Conservation (phyloP, 2,888 invertebrate species). For the Galerucella calmariensis region DNA sequence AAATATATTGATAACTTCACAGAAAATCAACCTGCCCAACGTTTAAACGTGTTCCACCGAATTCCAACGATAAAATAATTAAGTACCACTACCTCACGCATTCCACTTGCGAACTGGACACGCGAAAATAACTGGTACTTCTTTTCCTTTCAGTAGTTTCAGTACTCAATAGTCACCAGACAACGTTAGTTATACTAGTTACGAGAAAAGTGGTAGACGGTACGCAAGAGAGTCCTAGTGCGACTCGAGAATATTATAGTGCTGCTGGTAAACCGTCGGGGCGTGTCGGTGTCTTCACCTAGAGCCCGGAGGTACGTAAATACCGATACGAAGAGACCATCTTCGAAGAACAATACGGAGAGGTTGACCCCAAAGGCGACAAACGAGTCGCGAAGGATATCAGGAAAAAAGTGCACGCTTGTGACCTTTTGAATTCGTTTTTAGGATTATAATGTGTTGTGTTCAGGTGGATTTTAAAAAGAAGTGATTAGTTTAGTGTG, state of each 20-base stretch:
- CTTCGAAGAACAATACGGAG: constrained; percentile 22
- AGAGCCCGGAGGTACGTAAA: constrained; percentile 46
- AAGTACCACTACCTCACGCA: constrained; percentile 23
- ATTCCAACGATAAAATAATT: constrained; percentile 24
- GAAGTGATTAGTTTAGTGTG: constrained; percentile 6
- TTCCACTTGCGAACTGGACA: constrained; percentile 30
- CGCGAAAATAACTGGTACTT: constrained; percentile 27
- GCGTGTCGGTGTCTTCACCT: constrained; percentile 43
- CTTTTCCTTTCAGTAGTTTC: constrained; percentile 20
- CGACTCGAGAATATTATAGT: not conserved
- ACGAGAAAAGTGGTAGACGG: constrained; percentile 9
- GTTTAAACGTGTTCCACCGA: constrained; percentile 18
- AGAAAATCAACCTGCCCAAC: not conserved
- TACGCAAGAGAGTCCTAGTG: not conserved
- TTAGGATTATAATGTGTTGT: constrained; percentile 20
- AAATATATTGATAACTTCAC: too few species aligned
- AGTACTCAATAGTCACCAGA: constrained; percentile 4
- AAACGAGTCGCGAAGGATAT: constrained; percentile 11
- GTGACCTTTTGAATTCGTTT: constrained; percentile 17
- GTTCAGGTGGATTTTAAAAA: constrained; percentile 17
- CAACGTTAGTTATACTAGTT: constrained; percentile 1
- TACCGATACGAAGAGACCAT: constrained; percentile 32
- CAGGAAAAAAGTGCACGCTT: constrained; percentile 24
- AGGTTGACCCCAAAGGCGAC: constrained; percentile 19
- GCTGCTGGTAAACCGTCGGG: not conserved